Conservation (phyloP, 2,888 invertebrate species). For the Chironomus riparius region DNA sequence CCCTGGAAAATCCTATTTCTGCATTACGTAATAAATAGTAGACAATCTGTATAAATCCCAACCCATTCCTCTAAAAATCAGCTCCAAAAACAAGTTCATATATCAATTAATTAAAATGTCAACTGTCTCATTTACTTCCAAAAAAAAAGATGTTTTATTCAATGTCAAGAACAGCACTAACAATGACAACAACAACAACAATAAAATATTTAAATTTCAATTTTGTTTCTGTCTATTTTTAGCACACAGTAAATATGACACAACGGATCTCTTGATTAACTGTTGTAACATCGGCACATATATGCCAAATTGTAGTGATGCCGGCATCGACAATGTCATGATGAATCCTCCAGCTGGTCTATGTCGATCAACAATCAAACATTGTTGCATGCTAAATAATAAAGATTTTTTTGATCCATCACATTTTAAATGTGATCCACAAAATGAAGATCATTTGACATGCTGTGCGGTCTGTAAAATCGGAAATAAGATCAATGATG, state of each 20-base stretch:
- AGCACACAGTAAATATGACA: not conserved
- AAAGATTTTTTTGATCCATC: not conserved
- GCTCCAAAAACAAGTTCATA: no score
- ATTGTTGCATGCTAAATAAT: not conserved
- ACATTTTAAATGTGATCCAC: not conserved
- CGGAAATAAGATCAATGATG: not conserved
- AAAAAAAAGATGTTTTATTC: no score
- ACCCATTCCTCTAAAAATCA: no score
- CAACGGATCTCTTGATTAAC: not conserved
- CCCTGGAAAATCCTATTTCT: no score
- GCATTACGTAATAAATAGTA: no score
- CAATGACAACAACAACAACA: no score
- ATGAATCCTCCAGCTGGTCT: not conserved
- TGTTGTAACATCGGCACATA: not conserved
- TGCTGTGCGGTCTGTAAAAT: not conserved
- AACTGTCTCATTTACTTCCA: no score
- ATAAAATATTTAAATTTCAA: not conserved
- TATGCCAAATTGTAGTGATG: not conserved
- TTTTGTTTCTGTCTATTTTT: not conserved
- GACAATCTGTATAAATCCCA: not conserved
- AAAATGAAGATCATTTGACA: not conserved
- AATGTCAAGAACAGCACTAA: no score
- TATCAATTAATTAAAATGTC: no score
- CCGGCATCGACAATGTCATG: not conserved
- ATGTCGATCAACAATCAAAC: not conserved